Percentiles rank a stretch among this genome's conserved stretches.
Evolutionary conservation across 2,888 invertebrate genomes (phyloP).

Genomic region (Podotricha telesiphe): DNA sequence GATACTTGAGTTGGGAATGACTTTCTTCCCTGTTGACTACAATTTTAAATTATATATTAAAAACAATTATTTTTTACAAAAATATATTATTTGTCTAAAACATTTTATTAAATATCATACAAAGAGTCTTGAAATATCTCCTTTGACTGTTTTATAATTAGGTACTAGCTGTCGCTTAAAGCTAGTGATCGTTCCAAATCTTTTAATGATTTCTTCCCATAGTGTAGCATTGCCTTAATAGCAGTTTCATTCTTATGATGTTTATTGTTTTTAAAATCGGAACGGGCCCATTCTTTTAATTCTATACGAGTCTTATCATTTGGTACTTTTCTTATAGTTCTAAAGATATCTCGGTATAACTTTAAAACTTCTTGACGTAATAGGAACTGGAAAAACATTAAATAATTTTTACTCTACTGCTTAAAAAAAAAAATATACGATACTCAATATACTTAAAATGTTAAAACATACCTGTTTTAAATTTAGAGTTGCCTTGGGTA

Average conservation of each 20-base stretch:
- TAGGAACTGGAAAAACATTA: conserved; percentile 87
- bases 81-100: neutral
- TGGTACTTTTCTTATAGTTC: conserved; percentile 86
- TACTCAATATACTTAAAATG: neutral
- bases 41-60: no score
- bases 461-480: conserved; percentile 83
- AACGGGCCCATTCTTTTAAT: conserved; percentile 88
- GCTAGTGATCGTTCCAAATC: conserved; percentile 86
- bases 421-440: neutral
- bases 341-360: conserved; percentile 89
- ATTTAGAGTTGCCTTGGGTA: conserved; percentile 78
- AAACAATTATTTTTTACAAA: neutral
- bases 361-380: conserved; percentile 90
- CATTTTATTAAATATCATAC: neutral
- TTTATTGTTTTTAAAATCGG: conserved; percentile 89
- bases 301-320: conserved; percentile 86
- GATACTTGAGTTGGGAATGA: no score
- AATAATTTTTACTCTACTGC: neutral
- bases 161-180: conserved; percentile 74
- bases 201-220: conserved; percentile 87
- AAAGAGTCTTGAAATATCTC: neutral
- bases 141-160: neutral
- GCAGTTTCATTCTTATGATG: conserved; percentile 88
- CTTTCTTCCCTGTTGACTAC: no score
- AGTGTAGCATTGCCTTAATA: conserved; percentile 88